A percentile compares a stretch with the other conserved stretches of the same genome.
Conservation (phyloP, 30 jellyfish, hydroid and myxozoan species). For the Aurelia aurita region DNA sequence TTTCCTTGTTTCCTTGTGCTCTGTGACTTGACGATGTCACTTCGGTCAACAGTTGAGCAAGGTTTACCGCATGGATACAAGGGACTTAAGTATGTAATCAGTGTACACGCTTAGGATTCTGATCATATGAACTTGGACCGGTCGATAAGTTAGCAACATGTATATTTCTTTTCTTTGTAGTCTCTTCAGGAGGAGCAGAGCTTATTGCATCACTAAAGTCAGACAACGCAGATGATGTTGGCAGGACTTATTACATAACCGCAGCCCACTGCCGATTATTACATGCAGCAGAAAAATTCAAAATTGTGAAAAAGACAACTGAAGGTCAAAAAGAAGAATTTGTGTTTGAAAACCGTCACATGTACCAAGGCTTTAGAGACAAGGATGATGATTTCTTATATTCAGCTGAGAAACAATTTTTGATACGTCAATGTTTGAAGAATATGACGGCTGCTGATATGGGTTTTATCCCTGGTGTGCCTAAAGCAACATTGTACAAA, state of each 20-base stretch:
- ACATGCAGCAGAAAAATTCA: slow-evolving; percentile 89
- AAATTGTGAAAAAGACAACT: slow-evolving; percentile 55
- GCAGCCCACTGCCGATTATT: slow-evolving; percentile 65
- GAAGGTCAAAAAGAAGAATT: slow-evolving; percentile 80
- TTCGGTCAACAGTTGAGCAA: too few species aligned
- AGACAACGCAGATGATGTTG: slow-evolving; percentile 60
- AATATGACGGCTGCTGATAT: slow-evolving; percentile 62
- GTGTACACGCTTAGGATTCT: too few species aligned
- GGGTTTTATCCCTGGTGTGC: slow-evolving; percentile 78
- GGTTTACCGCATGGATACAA: too few species aligned
- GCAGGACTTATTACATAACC: slow-evolving; percentile 67
- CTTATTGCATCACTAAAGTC: slow-evolving; percentile 58
- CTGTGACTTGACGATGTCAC: too few species aligned
- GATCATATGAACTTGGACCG: too few species aligned
- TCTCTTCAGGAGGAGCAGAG: slow-evolving; percentile 93
- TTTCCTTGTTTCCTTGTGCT: too few species aligned
- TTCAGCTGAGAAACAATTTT: slow-evolving; percentile 83
- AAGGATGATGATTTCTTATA: slow-evolving; percentile 70
- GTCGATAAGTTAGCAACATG: too few species aligned
- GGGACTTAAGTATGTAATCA: too few species aligned
- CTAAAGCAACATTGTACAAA: slow-evolving; percentile 76
- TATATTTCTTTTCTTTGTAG: slow-evolving; percentile 23
- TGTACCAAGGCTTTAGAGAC: slow-evolving; percentile 71
- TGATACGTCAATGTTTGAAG: slow-evolving; percentile 69
- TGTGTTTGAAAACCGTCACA: slow-evolving; percentile 47